phyloP scores from a whole-genome alignment of 2,797 vertebrate genomes.

The Hozukius guyotensis region DNA sequence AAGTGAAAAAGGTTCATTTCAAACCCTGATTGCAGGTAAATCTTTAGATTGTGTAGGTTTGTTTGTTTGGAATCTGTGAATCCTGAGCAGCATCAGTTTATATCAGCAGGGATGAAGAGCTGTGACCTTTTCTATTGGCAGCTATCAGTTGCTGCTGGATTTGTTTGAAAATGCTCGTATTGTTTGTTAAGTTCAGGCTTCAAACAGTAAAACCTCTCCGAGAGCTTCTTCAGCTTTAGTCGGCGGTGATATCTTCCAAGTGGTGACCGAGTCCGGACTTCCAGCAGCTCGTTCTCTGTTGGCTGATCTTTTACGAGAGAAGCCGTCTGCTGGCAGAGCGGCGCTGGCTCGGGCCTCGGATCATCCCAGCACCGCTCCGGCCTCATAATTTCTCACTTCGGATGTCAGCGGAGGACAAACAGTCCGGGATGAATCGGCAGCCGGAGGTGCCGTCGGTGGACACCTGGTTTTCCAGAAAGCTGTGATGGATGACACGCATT shows the following conservation, averaged over 20 bases:
- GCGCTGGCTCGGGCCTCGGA: background rate
- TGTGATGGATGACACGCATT: conserved; percentile 36
- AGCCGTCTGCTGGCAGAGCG: conserved; percentile 34
- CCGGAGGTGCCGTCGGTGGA: background rate
- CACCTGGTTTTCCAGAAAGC: conserved; percentile 34
- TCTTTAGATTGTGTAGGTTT: background rate
- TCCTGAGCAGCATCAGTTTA: background rate
- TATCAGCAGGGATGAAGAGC: background rate
- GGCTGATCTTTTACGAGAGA: conserved; percentile 23
- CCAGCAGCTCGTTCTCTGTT: background rate
- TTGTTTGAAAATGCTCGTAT: background rate
- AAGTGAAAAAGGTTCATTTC: no score
- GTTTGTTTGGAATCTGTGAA: background rate
- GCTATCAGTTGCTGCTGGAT: background rate
- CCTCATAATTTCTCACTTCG: conserved; percentile 38
- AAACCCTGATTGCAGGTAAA: no score
- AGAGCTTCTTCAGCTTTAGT: background rate
- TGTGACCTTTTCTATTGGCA: conserved; percentile 13
- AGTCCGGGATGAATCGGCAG: conserved; percentile 30
- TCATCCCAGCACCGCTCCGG: conserved; percentile 1
- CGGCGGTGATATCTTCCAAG: background rate
- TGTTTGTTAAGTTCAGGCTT: conserved; percentile 12
- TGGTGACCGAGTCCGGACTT: conserved; percentile 1
- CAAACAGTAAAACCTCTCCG: background rate
- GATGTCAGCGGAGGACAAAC: conserved; percentile 49